Evolutionary conservation across 2,888 invertebrate genomes (phyloP), one percentile per base, ranked within the genome.

Genomic region (Melikaiella ostensackeni): DNA sequence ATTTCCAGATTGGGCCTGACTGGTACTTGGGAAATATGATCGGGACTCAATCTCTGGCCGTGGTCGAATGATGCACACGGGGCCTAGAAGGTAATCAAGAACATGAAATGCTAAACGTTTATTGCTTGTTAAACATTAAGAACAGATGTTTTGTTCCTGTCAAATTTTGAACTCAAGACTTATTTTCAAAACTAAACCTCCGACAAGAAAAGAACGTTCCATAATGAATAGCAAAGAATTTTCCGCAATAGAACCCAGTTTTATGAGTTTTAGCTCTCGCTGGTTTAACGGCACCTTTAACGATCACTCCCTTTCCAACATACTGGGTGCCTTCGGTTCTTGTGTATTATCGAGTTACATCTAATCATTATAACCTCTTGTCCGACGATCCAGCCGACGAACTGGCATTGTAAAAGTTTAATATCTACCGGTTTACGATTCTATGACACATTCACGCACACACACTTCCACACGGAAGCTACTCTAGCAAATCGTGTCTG

Each of bases 321-420:
- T 86, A 83, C 84, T 75, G 77, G 70, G n/a, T n/a, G 21, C 55
- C 55, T 6, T 21, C 21, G n/a, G 21, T 55, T 21, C 55, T 55
- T 21, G 82, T 84, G 88, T 87, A 90, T 91, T 89, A 91, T 89
- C 90, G 86, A 89, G 90, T 90, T 91, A 91, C 90, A 90, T 91
- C 90, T 91, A 91, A 91, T 91, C 91, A 91, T 90, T 90, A 84
- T 90, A 90, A 91, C 88, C 88, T 88, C 87, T 86, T 88, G 88
- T 88, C 87, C 87, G 85, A 86, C 84, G 84, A 84, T 78, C 84
- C 83, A 80, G 81, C 84, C 85, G 84, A 84, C 86, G 84, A 84
- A 83, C 86, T 82, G 81, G 84, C 86, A 90, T 87, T 90, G 90
- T 90, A 90, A 91, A 91, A 91, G 85, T 91, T 91, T 91, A 90